Evolutionary conservation across 2,113 vertebrate species (phyloP).

Genomic region (Plecotus auritus): DNA sequence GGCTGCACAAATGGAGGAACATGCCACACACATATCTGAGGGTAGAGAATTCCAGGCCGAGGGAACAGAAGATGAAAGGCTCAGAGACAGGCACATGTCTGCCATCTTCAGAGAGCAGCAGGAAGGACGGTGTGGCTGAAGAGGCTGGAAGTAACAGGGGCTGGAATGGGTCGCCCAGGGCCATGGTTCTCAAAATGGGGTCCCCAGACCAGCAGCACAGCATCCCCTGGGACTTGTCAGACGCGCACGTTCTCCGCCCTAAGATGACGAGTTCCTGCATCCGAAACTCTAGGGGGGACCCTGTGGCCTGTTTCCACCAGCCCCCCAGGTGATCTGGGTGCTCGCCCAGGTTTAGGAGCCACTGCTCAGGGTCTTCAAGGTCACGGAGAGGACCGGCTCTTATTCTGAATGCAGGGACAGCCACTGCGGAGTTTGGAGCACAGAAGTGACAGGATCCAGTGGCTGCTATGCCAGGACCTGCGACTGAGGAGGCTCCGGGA

Average conservation of each 20-base stretch:
- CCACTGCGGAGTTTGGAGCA: neutral
- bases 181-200: neutral
- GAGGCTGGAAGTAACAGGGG: neutral
- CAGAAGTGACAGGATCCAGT: neutral
- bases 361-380: neutral
- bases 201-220: neutral
- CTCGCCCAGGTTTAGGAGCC: neutral
- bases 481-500: neutral
- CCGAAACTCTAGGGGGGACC: too few relatives aligned
- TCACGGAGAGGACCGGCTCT: neutral
- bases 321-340: neutral
- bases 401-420: neutral
- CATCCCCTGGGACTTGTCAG: neutral
- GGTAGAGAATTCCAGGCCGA: neutral
- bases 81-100: neutral
- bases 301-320: neutral
- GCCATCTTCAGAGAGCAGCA: neutral
- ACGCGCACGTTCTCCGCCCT: neutral
- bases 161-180: neutral
- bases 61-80: neutral
- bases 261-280: rapidly evolving
- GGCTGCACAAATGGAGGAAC: neutral
- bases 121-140: too few relatives aligned
- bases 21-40: neutral
- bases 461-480: neutral